Conservation (phyloP, 2,797 vertebrate species). For the Dromococcyx pavoninus region DNA sequence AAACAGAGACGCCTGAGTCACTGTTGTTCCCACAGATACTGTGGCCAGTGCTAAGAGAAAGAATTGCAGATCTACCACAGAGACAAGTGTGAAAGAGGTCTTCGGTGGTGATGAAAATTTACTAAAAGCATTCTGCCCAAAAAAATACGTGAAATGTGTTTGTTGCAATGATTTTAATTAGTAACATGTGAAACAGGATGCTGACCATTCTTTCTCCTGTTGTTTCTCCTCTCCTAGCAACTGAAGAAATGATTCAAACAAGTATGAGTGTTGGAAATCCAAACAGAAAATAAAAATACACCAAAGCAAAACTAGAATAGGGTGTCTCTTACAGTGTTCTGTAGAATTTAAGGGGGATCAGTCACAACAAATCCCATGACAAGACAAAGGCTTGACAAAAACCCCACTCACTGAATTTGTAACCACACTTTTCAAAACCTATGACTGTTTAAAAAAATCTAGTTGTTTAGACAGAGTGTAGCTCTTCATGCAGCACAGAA, state of each 20-base stretch:
- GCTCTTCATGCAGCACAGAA: neutral
- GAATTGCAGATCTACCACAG: neutral
- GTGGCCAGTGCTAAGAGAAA: neutral
- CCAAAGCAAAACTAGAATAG: neutral
- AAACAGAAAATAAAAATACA: neutral
- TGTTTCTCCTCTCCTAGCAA: constrained; percentile 5
- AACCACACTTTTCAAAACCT: neutral
- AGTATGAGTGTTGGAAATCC: neutral
- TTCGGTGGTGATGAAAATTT: neutral
- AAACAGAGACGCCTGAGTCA: neutral
- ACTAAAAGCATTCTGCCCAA: neutral
- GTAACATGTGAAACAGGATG: neutral
- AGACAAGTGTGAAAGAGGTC: neutral
- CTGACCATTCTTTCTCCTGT: neutral
- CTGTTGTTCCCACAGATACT: neutral
- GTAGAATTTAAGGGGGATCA: neutral
- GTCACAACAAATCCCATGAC: neutral
- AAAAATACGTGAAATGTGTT: neutral
- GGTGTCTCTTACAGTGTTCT: neutral
- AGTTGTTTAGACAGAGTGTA: neutral
- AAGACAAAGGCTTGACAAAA: neutral
- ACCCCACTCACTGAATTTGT: neutral
- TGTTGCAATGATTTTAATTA: neutral
- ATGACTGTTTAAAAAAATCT: neutral
- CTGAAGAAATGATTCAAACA: neutral